A percentile compares a stretch with the other conserved stretches of the same genome.
These are phyloP conservation scores for Pungitius pungitius DNA, from an alignment of 2,113 vertebrate species.

Conservation along the genomic window DNA sequence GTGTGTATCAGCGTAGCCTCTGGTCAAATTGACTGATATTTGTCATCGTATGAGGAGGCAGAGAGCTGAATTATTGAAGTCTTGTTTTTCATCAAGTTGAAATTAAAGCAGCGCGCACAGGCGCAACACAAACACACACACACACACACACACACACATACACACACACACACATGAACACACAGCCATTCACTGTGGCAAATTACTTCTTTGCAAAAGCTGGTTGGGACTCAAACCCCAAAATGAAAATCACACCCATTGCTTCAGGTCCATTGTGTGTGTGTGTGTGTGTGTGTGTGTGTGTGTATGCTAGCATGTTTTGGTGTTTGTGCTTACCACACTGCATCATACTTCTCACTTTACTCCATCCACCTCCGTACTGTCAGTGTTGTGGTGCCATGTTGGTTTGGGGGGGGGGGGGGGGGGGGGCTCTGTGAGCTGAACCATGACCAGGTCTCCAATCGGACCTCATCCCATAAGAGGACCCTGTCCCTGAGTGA, in stretches of 20 bases:
- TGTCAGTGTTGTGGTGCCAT: constrained; percentile 9
- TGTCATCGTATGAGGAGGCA: constrained; percentile 38
- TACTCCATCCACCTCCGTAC: neutral
- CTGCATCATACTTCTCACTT: constrained; percentile 14
- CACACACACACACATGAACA: constrained; percentile 11
- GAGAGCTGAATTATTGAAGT: constrained; percentile 55
- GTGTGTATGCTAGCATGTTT: neutral
- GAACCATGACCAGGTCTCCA: neutral
- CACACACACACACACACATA: constrained; percentile 10
- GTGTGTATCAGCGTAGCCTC: constrained; percentile 9
- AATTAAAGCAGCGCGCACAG: constrained; percentile 41
- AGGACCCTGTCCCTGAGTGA: neutral
- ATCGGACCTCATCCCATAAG: neutral
- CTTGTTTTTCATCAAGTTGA: constrained; percentile 55
- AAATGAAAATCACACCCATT: constrained; percentile 23
- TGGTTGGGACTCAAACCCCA: constrained; percentile 1
- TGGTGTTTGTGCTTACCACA: neutral
- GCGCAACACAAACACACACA: constrained; percentile 12
- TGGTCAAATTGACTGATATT: constrained; percentile 50
- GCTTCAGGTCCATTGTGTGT: constrained; percentile 3
- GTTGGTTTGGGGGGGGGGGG: neutral
- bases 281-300: neutral
- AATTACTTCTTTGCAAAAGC: constrained; percentile 45
- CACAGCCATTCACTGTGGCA: constrained; percentile 22
- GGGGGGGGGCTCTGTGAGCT: too few relatives aligned